Conservation (phyloP, 2,797 vertebrate species). For the Ficedula albicollis region DNA sequence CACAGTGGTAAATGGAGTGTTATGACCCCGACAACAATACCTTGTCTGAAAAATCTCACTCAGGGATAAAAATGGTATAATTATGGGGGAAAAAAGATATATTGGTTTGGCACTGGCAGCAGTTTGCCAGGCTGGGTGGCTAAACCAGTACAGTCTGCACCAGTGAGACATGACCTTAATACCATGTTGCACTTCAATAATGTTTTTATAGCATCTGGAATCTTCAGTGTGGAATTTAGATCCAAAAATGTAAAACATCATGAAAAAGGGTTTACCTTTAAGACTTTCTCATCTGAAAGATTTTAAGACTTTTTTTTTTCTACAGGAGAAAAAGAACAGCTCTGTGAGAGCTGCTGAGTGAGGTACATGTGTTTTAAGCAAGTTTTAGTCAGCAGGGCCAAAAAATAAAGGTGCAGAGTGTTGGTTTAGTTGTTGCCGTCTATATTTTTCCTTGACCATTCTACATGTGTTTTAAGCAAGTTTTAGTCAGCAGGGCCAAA, state of each 20-base stretch:
- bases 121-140: slow-evolving; percentile 31
- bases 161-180: slow-evolving; percentile 36
- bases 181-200: not conserved
- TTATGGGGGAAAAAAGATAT: slow-evolving; percentile 42
- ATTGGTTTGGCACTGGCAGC: slow-evolving; percentile 53
- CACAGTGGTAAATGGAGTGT: slow-evolving; percentile 43
- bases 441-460: not conserved
- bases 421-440: not conserved
- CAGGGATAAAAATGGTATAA: slow-evolving; percentile 64
- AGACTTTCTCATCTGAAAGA: slow-evolving; percentile 16
- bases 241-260: not conserved
- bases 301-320: not conserved
- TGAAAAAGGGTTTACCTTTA: slow-evolving; percentile 31
- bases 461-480: not conserved
- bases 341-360: not conserved
- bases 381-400: not conserved
- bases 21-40: slow-evolving; percentile 41
- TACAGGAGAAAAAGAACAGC: not conserved
- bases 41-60: slow-evolving; percentile 58
- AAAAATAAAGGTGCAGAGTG: not conserved
- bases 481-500: not conserved
- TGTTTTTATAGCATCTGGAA: slow-evolving; percentile 54
- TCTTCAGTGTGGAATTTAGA: slow-evolving; percentile 48
- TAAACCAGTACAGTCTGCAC: slow-evolving; percentile 56
- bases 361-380: not conserved